A percentile compares a stretch with the other conserved stretches of the same genome.
phyloP scores from a whole-genome alignment of 2,113 vertebrate genomes.

The Podarcis raffonei region DNA sequence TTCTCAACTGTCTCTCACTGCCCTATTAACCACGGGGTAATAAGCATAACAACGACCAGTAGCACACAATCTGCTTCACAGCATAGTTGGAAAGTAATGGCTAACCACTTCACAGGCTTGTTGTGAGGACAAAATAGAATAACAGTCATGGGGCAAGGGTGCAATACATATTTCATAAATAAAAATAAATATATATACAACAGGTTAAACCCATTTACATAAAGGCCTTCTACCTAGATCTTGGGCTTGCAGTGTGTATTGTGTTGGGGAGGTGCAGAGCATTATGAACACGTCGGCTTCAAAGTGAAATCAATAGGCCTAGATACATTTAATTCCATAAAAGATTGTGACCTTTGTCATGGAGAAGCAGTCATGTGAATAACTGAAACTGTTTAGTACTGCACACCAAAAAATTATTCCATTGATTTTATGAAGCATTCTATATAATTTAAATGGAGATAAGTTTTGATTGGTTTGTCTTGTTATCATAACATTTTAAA shows the following conservation, averaged over 20 bases:
- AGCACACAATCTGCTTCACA: neutral
- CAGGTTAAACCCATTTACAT: neutral
- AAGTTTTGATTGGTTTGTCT: constrained; percentile 64
- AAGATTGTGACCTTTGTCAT: neutral
- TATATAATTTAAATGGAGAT: constrained; percentile 17
- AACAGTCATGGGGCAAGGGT: neutral
- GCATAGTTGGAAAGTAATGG: too few species aligned
- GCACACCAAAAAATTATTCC: neutral
- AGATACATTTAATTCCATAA: neutral
- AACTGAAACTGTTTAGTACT: neutral
- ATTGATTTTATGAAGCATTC: neutral
- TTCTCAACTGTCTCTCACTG: neutral
- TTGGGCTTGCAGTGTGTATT: neutral
- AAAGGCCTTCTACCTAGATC: neutral
- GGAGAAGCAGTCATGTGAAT: neutral
- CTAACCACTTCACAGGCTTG: neutral
- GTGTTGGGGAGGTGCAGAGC: neutral
- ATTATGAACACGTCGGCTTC: neutral
- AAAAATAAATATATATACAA: neutral
- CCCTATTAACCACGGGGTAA: neutral
- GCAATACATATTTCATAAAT: neutral
- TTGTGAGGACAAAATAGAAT: neutral
- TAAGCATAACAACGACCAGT: too few species aligned
- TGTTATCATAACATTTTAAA: constrained; percentile 75
- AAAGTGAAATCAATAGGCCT: neutral